A percentile compares a stretch with the other conserved stretches of the same genome.
Conservation (phyloP, 1,140 invertebrate species). For the Uloborus diversus region DNA sequence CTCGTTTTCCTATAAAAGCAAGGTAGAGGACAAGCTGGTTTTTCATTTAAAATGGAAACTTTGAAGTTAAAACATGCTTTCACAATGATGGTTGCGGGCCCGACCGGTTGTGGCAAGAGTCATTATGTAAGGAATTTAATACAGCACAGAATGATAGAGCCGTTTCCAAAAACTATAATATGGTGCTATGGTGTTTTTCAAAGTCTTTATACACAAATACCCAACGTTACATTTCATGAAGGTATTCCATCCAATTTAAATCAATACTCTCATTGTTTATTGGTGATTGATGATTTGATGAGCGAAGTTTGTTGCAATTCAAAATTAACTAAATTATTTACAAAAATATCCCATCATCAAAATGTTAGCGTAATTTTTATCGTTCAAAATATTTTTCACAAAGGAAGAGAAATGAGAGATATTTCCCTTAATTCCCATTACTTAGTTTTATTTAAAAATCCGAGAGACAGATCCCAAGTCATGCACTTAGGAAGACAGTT, state of each 20-base stretch:
- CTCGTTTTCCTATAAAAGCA: too few species aligned
- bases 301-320: background rate
- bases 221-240: background rate
- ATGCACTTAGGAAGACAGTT: background rate
- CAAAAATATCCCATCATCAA: conserved; percentile 3
- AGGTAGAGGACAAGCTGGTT: too few species aligned
- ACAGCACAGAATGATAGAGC: background rate
- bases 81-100: background rate
- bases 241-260: background rate
- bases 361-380: conserved; percentile 35
- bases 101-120: background rate
- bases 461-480: background rate
- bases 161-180: background rate
- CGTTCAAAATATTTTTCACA: conserved; percentile 44
- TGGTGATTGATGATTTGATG: conserved; percentile 17
- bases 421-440: conserved; percentile 23
- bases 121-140: background rate
- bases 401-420: conserved; percentile 24
- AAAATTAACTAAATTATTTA: conserved; percentile 19
- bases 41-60: background rate
- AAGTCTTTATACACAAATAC: background rate
- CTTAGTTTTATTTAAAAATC: conserved; percentile 32
- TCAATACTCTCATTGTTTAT: background rate
- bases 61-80: background rate
- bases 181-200: conserved; percentile 10